Evolutionary conservation across 2,888 invertebrate species (phyloP), one percentile per base, ranked within the genome.

Genomic region (Rhyacophila evoluta): DNA sequence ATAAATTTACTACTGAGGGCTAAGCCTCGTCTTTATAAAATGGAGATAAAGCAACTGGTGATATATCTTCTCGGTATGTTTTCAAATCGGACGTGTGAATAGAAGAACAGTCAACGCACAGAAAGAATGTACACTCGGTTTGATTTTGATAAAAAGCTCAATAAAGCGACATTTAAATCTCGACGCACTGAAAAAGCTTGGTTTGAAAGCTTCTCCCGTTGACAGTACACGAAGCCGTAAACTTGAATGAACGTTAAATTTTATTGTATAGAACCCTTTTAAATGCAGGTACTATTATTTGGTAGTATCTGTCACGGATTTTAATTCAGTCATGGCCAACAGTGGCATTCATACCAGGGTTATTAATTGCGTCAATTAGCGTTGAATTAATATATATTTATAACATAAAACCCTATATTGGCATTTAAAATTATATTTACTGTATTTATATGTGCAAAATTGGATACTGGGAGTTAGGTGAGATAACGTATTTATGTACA

Each of bases 141-240:
- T 55, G 55, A 55, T 55, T 55, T 55, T 55, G 55, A 55, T 55
- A 55, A 55, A 55, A 55, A 19, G 55, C 55, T 55, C 55, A 55
- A 55, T 55, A 55, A 55, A 55, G 55, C 25, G 55, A 55, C 55
- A 55, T 55, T 55, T 55, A 55, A 55, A 55, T 55, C 55, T 55
- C 25, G 55, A 10, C 55, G 19, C 55, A 55, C 19, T 55, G 25
- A 55, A 25, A 39, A 55, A 25, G 55, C 55, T 55, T 19, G 8
- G 19, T 19, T 55, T 19, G 25, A 25, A 55, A 12, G 55, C 5
- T 55, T 25, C 25, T 25, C 55, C 55, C 25, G 55, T 19, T 55
- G 55, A 55, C 55, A 25, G 25, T 25, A 19, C 25, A 10, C 8
- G 6, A 33, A 6, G 29, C 55, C 55, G 55, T 55, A 19, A 25